phyloP scores from a whole-genome alignment of 2,888 invertebrate genomes.

The Rhamphomyia laevipes region DNA sequence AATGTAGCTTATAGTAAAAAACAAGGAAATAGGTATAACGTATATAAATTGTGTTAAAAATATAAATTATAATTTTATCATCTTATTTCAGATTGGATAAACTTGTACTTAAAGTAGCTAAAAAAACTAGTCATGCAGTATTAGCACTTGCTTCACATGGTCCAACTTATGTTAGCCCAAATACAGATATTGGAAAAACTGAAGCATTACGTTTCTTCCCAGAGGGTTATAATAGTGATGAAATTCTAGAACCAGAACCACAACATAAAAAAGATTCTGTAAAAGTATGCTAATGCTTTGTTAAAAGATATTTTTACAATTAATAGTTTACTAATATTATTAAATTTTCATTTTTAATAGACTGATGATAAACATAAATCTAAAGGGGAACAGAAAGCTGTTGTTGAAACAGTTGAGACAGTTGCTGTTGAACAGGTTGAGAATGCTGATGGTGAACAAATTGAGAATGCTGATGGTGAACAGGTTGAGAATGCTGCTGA shows the following conservation, averaged over 20 bases:
- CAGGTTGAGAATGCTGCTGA: too few species aligned
- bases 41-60: neutral
- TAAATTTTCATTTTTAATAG: too few species aligned
- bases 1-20: constrained; percentile 43
- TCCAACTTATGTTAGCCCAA: constrained; percentile 56
- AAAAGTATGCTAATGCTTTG: too few species aligned
- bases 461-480: too few species aligned
- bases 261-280: too few species aligned
- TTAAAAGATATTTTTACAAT: too few species aligned
- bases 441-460: too few species aligned
- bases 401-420: too few species aligned
- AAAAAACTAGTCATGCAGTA: constrained; percentile 50
- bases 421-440: too few species aligned
- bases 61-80: neutral
- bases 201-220: constrained; percentile 61
- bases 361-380: too few species aligned
- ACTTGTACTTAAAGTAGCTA: constrained; percentile 55
- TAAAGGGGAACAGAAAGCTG: too few species aligned
- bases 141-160: constrained; percentile 49
- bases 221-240: constrained; percentile 45
- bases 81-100: constrained; percentile 48
- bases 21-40: constrained; percentile 24
- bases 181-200: constrained; percentile 48
- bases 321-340: too few species aligned
- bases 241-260: constrained; percentile 20